Conservation (phyloP, 2,888 invertebrate genomes). For the Drosophila cognata region DNA sequence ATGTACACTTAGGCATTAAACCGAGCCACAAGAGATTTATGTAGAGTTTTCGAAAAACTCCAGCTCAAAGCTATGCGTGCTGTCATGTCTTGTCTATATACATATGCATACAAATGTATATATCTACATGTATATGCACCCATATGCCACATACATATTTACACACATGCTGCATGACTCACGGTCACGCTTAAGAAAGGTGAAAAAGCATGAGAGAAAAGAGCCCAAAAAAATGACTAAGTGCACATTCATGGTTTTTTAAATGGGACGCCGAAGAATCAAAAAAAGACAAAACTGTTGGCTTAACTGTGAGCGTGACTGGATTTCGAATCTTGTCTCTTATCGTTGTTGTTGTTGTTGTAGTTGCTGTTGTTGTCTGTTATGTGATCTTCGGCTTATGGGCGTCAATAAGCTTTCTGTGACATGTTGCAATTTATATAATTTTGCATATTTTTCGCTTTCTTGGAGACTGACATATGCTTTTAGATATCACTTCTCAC, state of each 20-base stretch:
- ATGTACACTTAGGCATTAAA: conserved; percentile 28
- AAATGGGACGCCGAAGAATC: conserved; percentile 62
- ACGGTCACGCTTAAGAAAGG: conserved; percentile 59
- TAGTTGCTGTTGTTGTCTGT: conserved; percentile 18
- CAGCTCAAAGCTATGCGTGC: conserved; percentile 28
- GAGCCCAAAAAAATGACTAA: conserved; percentile 64
- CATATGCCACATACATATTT: conserved; percentile 14
- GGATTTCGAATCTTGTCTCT: conserved; percentile 34
- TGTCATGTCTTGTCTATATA: conserved; percentile 13
- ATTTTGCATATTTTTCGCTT: conserved; percentile 26
- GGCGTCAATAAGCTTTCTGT: conserved; percentile 42
- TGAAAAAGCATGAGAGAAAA: conserved; percentile 55
- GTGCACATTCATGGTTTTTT: conserved; percentile 75
- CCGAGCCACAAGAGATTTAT: conserved; percentile 8
- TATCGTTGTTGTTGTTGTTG: conserved; percentile 12
- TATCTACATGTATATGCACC: conserved; percentile 1
- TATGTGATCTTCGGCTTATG: conserved; percentile 20
- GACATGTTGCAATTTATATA: conserved; percentile 16
- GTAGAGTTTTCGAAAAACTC: conserved; percentile 10
- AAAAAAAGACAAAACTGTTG: conserved; percentile 39
- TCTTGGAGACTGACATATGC: conserved; percentile 21
- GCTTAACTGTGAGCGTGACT: conserved; percentile 56
- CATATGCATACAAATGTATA: neutral
- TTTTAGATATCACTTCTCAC: conserved; percentile 57
- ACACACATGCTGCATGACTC: conserved; percentile 59